Percentiles rank a stretch among this genome's conserved stretches.
Conservation (phyloP, 35 echinoderm and acorn worm species). For the Apostichopus japonicus region DNA sequence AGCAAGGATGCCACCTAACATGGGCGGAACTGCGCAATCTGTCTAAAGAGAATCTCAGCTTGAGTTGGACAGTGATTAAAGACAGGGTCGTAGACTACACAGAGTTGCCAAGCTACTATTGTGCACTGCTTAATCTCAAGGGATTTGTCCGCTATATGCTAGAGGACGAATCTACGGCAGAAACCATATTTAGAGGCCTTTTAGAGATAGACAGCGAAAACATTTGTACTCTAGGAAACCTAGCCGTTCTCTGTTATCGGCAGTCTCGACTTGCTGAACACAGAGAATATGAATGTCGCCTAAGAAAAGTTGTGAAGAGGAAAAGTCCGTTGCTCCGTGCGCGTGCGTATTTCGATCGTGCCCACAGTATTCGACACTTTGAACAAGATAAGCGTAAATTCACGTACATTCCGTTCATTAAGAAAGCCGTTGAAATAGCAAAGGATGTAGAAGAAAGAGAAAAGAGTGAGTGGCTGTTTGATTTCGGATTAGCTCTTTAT, state of each 20-base stretch:
- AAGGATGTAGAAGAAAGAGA: conserved; percentile 50
- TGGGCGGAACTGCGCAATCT: conserved; percentile 79
- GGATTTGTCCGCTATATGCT: conserved; percentile 80
- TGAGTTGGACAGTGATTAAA: conserved; percentile 41
- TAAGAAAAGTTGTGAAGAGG: conserved; percentile 46
- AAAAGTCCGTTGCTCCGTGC: conserved; percentile 38
- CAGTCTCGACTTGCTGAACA: conserved; percentile 65
- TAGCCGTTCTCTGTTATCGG: conserved; percentile 74
- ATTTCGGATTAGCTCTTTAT: conserved; percentile 74
- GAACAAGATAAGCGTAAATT: conserved; percentile 81
- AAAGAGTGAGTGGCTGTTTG: conserved; percentile 88
- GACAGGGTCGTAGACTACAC: conserved; percentile 46
- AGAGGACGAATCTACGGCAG: conserved; percentile 49
- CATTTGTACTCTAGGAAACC: conserved; percentile 71
- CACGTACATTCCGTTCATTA: conserved; percentile 77
- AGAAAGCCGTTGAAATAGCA: conserved; percentile 67
- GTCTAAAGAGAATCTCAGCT: conserved; percentile 47
- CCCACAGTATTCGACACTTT: conserved; percentile 82
- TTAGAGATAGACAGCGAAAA: conserved; percentile 64
- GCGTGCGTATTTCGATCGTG: conserved; percentile 77
- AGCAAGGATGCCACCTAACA: conserved; percentile 87
- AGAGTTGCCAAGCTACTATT: conserved; percentile 61
- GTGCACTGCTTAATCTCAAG: conserved; percentile 65
- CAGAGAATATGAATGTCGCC: conserved; percentile 45
- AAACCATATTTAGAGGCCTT: conserved; percentile 63